Conservation (phyloP, 2,888 invertebrate genomes). For the Toxonevra muliebris region DNA sequence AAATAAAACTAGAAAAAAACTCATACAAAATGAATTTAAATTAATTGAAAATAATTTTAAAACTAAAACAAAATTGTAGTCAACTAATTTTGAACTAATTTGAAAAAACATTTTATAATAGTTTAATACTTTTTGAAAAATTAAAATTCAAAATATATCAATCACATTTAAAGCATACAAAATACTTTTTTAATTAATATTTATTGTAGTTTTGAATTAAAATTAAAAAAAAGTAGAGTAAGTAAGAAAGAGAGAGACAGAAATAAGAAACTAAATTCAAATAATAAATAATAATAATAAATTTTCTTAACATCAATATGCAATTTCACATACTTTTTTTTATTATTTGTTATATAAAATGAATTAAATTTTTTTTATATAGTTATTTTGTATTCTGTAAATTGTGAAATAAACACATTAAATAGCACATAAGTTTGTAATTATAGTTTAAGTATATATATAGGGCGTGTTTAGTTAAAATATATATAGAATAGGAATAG, state of each 20-base stretch:
- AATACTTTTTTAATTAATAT: constrained; percentile 19
- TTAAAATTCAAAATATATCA: constrained; percentile 13
- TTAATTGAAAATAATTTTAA: background rate
- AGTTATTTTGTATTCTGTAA: too few relatives aligned
- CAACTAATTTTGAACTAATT: constrained; percentile 2
- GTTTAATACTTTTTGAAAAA: background rate
- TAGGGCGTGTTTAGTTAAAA: constrained; percentile 21
- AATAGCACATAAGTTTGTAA: too few relatives aligned
- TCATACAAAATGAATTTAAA: constrained; percentile 2
- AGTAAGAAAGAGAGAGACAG: constrained; percentile 38
- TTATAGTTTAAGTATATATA: constrained; percentile 5
- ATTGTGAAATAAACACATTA: too few relatives aligned
- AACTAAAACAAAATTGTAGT: background rate
- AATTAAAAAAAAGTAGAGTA: constrained; percentile 24
- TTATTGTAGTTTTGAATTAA: constrained; percentile 17
- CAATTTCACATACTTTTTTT: too few relatives aligned
- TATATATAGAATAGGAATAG: constrained; percentile 33
- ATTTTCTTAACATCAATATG: too few relatives aligned
- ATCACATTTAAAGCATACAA: constrained; percentile 38
- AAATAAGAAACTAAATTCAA: constrained; percentile 16
- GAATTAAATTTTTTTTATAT: too few relatives aligned
- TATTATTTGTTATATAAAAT: too few relatives aligned
- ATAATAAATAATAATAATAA: too few relatives aligned
- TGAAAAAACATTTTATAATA: background rate
- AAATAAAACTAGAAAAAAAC: constrained; percentile 18